These are phyloP conservation scores for Eulemur coronatus DNA, from an alignment of 2,797 vertebrate genomes.

Conservation along the genomic window DNA sequence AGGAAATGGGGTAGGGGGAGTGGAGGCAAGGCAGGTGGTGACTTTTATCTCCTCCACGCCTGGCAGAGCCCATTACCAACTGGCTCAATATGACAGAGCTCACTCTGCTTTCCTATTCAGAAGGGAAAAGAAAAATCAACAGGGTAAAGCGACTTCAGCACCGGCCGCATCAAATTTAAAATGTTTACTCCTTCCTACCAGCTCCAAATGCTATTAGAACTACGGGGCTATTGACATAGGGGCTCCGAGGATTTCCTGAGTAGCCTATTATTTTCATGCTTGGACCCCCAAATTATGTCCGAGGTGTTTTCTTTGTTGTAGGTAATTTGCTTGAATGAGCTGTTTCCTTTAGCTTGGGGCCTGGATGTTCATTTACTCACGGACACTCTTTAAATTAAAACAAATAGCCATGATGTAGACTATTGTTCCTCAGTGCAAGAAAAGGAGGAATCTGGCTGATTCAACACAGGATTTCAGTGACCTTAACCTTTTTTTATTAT, in stretches of 20 bases:
- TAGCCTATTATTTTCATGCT: constrained; percentile 31
- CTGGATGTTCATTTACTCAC: constrained; percentile 42
- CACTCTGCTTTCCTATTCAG: constrained; percentile 61
- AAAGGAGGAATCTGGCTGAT: not conserved
- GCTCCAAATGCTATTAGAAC: not conserved
- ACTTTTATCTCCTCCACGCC: constrained; percentile 72
- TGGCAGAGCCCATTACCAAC: constrained; percentile 65
- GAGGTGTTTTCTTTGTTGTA: constrained; percentile 42
- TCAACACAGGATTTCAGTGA: not conserved
- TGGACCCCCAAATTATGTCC: constrained; percentile 27
- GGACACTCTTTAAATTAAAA: constrained; percentile 49
- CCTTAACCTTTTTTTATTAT: not conserved
- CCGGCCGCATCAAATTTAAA: not conserved
- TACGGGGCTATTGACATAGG: not conserved
- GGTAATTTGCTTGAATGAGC: constrained; percentile 58
- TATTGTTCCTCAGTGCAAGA: not conserved
- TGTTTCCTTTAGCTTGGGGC: constrained; percentile 4
- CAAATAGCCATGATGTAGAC: constrained; percentile 12
- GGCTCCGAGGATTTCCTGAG: not conserved
- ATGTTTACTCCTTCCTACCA: not conserved
- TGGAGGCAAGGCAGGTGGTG: constrained; percentile 50
- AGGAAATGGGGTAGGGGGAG: not conserved
- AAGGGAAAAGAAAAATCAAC: constrained; percentile 46
- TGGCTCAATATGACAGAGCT: constrained; percentile 50
- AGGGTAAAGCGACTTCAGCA: constrained; percentile 19